A percentile compares a stretch with the other conserved stretches of the same genome.
These are phyloP conservation scores for Budorcas taxicolor DNA, from an alignment of 2,113 vertebrate genomes.

Conservation along the genomic window DNA sequence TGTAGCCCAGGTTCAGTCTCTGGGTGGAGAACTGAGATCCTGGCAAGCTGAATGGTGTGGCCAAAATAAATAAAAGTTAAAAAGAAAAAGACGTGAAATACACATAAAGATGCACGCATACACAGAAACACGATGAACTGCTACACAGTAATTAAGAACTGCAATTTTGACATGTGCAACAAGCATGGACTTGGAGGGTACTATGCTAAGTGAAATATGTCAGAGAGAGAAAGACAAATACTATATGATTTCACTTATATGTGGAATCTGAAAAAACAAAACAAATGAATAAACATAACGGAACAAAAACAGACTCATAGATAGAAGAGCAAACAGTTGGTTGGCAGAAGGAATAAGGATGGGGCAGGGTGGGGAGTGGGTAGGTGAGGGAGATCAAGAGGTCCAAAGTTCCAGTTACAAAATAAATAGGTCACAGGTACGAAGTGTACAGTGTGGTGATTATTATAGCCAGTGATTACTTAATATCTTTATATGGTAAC, in stretches of 20 bases:
- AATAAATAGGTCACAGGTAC: background rate
- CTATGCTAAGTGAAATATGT: background rate
- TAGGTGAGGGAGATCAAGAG: background rate
- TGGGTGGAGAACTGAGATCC: background rate
- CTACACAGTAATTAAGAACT: background rate
- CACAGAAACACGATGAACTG: background rate
- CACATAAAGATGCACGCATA: background rate
- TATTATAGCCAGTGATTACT: background rate
- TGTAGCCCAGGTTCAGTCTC: background rate
- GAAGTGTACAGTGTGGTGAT: background rate
- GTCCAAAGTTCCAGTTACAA: background rate
- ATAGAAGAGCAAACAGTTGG: background rate
- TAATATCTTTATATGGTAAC: background rate
- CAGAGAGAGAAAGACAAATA: background rate
- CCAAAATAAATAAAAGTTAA: background rate
- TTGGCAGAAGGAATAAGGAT: background rate
- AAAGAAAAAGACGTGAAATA: background rate
- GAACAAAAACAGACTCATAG: background rate
- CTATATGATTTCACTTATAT: background rate
- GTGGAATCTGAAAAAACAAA: background rate
- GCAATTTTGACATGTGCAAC: background rate
- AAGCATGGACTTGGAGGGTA: background rate
- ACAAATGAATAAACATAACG: background rate
- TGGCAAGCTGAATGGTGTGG: background rate
- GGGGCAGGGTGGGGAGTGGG: background rate